A percentile compares a stretch with the other conserved stretches of the same genome.
Evolutionary conservation across 1,140 invertebrate genomes (phyloP).

Genomic region (Zaprionus camerounensis): DNA sequence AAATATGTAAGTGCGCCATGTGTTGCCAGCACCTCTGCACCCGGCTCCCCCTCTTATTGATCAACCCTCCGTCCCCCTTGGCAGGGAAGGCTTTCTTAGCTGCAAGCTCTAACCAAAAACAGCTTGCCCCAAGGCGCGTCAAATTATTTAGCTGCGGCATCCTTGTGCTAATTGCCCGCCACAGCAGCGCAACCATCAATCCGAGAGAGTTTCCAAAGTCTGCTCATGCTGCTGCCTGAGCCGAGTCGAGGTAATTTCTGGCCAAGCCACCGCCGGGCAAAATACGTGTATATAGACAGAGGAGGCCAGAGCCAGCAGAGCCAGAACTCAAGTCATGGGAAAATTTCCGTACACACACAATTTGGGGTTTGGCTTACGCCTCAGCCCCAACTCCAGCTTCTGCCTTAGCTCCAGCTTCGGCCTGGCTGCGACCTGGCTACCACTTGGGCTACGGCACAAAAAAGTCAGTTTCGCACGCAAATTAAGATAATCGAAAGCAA

Average conservation of each 20-base stretch:
- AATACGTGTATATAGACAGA: slow-evolving; percentile 57
- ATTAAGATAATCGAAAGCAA: slow-evolving; percentile 84
- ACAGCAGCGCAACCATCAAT: slow-evolving; percentile 66
- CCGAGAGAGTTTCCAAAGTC: slow-evolving; percentile 49
- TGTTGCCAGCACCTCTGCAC: background rate
- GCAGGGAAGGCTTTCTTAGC: background rate
- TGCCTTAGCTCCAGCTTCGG: slow-evolving; percentile 6
- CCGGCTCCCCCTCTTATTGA: background rate
- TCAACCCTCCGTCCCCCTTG: background rate
- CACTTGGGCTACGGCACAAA: slow-evolving; percentile 46
- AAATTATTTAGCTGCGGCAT: slow-evolving; percentile 81
- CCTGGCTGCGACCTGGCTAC: slow-evolving; percentile 5
- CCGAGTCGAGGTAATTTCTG: slow-evolving; percentile 71
- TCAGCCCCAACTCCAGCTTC: slow-evolving; percentile 28
- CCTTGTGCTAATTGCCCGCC: slow-evolving; percentile 79
- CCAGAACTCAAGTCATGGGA: slow-evolving; percentile 73
- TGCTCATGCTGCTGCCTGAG: slow-evolving; percentile 35
- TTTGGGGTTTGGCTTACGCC: slow-evolving; percentile 81
- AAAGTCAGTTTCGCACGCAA: slow-evolving; percentile 84
- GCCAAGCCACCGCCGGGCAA: slow-evolving; percentile 80
- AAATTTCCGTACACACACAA: slow-evolving; percentile 83
- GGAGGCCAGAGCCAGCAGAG: slow-evolving; percentile 33
- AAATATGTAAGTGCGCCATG: slow-evolving; percentile 73
- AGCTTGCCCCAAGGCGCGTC: slow-evolving; percentile 54
- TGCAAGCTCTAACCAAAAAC: slow-evolving; percentile 33